A percentile compares a stretch with the other conserved stretches of the same genome.
phyloP scores from a whole-genome alignment of 2,797 vertebrate genomes.

The Aselliscus stoliczkanus region DNA sequence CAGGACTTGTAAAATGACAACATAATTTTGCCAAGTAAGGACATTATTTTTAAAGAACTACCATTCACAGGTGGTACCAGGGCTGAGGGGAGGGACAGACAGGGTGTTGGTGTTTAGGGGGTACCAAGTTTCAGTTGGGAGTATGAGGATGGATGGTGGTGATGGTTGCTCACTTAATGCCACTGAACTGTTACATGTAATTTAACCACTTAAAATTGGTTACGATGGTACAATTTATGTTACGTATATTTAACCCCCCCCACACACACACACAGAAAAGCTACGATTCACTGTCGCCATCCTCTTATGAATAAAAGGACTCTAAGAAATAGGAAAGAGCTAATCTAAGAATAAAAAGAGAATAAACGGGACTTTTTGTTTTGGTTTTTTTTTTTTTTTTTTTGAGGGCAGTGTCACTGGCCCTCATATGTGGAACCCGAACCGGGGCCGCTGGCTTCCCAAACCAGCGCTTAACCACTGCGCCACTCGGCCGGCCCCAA shows the following conservation, averaged over 20 bases:
- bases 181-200: background rate
- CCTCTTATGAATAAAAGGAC: background rate
- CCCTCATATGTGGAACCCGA: no score
- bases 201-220: background rate
- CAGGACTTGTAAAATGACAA: background rate
- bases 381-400: no score
- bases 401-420: no score
- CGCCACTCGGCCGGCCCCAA: no score
- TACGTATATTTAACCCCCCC: no score
- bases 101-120: background rate
- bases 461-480: no score
- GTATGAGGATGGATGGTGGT: background rate
- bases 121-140: background rate
- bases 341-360: background rate
- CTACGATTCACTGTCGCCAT: background rate
- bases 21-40: background rate
- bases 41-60: background rate
- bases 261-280: background rate
- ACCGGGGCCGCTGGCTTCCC: no score
- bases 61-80: background rate
- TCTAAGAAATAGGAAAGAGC: background rate
- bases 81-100: fast-evolving
- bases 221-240: background rate
- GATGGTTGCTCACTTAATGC: background rate
- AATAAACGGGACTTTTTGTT: no score